Evolutionary conservation across 1,140 invertebrate species (phyloP), one percentile per base, ranked within the genome.

Genomic region (Diorhabda carinulata): DNA sequence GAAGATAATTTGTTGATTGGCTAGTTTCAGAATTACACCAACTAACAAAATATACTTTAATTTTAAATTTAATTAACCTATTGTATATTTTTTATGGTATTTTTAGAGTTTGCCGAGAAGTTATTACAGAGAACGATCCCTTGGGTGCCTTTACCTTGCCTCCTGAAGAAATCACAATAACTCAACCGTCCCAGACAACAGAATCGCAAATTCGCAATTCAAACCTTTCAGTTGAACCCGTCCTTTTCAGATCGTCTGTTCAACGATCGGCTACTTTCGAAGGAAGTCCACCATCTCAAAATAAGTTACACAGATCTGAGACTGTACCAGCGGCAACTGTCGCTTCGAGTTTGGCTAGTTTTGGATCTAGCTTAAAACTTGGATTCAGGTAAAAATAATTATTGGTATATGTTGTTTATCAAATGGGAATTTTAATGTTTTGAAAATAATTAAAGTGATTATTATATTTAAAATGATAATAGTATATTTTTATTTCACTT

Each of bases 351-450:
- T 83, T 92, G 66, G 90, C 89, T 63, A 91, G 88, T 77, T 81
- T 92, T 56, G 88, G 91, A 9, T 91, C 91, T 72, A 91, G 89
- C 76, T 85, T 94, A 63, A 94, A 94, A 83, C 85, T 92, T 65
- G 92, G 89, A 77, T 93, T 94, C 76, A 90, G 91, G 92, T 94
- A 84, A 89, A 86, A 25, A 42, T 7, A 62, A 61, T 61, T n/a
- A 40, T 9, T 62, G 43, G n/a, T 52, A n/a, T n/a, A 52, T 91
- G 60, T 93, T 91, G 25, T 25, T 25, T 25, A 73, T 91, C 25
- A 25, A 25, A 25, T 25, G 25, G 25, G 25, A 25, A 25, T 25
- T 25, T 66, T 42, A 56, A 44, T 43, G 7, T 3, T 56, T n/a
- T 65, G 2, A n/a, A 65, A 52, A 64, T 44, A 7, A 6, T 56